phyloP scores from a whole-genome alignment of 2,888 invertebrate species.

The Heliconius erato region DNA sequence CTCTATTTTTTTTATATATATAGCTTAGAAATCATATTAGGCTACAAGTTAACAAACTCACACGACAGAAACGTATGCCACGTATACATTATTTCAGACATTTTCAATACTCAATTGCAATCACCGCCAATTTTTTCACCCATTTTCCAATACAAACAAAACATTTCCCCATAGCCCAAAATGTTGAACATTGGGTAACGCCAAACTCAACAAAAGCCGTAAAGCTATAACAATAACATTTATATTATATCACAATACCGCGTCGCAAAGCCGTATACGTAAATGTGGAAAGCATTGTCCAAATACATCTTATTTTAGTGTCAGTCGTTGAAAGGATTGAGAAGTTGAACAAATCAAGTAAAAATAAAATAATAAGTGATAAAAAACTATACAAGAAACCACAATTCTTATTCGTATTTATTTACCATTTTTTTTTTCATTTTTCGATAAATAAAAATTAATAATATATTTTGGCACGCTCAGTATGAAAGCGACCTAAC shows the following conservation, averaged over 20 bases:
- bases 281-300: slow-evolving; percentile 39
- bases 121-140: not conserved
- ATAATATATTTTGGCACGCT: not conserved
- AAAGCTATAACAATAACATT: slow-evolving; percentile 64
- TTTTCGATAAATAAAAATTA: not conserved
- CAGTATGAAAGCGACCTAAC: not conserved
- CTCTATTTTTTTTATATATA: too few species aligned
- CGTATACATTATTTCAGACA: too few species aligned
- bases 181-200: slow-evolving; percentile 46
- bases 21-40: not conserved
- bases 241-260: slow-evolving; percentile 73
- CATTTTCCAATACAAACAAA: slow-evolving; percentile 23
- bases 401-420: not conserved
- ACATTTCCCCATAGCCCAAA: slow-evolving; percentile 22
- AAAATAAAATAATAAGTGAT: not conserved
- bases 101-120: not conserved
- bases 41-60: not conserved
- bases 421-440: not conserved
- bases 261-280: slow-evolving; percentile 78
- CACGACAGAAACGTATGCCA: too few species aligned
- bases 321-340: not conserved
- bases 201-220: slow-evolving; percentile 74
- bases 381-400: not conserved
- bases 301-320: not conserved
- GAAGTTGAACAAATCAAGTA: not conserved